Percentiles rank a stretch among this genome's conserved stretches.
Conservation (phyloP, 2,113 vertebrate species). For the Nyctereutes procyonoides region DNA sequence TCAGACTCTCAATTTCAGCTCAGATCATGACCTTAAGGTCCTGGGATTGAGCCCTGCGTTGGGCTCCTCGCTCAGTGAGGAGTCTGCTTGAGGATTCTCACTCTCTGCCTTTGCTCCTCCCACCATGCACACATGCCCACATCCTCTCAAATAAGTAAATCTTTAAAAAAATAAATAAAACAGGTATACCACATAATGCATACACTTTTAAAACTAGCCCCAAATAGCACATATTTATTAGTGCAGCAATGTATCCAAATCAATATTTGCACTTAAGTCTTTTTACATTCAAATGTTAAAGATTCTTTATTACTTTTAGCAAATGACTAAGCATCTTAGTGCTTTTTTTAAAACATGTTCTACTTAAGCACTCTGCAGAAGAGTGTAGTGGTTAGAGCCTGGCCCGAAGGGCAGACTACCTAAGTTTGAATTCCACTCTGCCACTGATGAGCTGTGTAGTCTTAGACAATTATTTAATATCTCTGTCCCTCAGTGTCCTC, state of each 20-base stretch:
- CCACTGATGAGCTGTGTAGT: neutral
- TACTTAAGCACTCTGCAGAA: constrained; percentile 5
- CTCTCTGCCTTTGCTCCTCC: neutral
- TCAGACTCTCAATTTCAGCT: neutral
- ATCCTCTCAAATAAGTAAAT: too few relatives aligned
- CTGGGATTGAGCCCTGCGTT: too few relatives aligned
- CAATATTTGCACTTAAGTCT: constrained; percentile 11
- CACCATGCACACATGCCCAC: neutral
- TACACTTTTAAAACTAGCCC: constrained; percentile 6
- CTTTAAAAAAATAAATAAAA: neutral
- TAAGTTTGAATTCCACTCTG: neutral
- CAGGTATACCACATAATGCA: neutral
- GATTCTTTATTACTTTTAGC: constrained; percentile 37
- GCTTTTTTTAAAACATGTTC: constrained; percentile 7
- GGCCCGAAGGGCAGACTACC: neutral
- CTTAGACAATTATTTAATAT: neutral
- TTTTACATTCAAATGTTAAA: constrained; percentile 14
- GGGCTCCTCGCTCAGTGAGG: neutral
- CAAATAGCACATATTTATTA: neutral
- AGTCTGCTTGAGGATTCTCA: neutral
- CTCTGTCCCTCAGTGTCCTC: constrained; percentile 17
- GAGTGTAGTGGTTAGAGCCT: neutral
- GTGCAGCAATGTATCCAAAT: constrained; percentile 25
- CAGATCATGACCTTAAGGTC: too few relatives aligned
- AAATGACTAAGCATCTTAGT: constrained; percentile 43